Conservation (phyloP, 2,888 invertebrate species). For the Rhagonycha fulva region DNA sequence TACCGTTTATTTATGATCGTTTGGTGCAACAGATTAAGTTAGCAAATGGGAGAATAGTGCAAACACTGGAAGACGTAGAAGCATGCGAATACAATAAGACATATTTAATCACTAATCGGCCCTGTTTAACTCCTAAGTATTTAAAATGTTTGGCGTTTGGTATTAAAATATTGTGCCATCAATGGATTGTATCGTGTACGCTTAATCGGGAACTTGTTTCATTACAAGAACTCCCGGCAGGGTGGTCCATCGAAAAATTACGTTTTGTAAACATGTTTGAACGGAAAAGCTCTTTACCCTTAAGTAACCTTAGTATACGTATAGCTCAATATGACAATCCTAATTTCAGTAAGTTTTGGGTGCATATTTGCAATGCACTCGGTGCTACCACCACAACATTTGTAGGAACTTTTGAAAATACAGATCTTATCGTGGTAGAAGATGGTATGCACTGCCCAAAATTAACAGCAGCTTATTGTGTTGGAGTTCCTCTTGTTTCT, state of each 20-base stretch:
- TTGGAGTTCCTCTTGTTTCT: conserved; percentile 67
- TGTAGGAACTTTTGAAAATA: conserved; percentile 17
- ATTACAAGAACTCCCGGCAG: conserved; percentile 62
- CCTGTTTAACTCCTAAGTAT: conserved; percentile 75
- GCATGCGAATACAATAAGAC: conserved; percentile 60
- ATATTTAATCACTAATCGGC: conserved; percentile 69
- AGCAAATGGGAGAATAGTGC: conserved; percentile 67
- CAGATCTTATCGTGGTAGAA: conserved; percentile 64
- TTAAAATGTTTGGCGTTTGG: conserved; percentile 72
- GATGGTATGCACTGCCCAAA: conserved; percentile 63
- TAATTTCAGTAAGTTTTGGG: conserved; percentile 65
- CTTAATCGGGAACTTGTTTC: conserved; percentile 52
- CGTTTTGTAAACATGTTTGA: conserved; percentile 54
- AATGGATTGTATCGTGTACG: conserved; percentile 72
- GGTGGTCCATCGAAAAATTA: conserved; percentile 61
- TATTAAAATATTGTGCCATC: conserved; percentile 67
- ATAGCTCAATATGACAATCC: conserved; percentile 52
- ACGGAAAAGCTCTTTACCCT: conserved; percentile 47
- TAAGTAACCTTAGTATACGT: conserved; percentile 42
- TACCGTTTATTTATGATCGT: conserved; percentile 61
- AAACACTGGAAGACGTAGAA: conserved; percentile 55
- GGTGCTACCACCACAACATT: conserved; percentile 10
- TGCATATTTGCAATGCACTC: conserved; percentile 62
- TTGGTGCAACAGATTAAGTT: conserved; percentile 64
- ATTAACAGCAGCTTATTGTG: conserved; percentile 58